A percentile compares a stretch with the other conserved stretches of the same genome.
These are phyloP conservation scores for Anhinga rufa DNA, from an alignment of 2,113 vertebrate genomes.

Conservation along the genomic window DNA sequence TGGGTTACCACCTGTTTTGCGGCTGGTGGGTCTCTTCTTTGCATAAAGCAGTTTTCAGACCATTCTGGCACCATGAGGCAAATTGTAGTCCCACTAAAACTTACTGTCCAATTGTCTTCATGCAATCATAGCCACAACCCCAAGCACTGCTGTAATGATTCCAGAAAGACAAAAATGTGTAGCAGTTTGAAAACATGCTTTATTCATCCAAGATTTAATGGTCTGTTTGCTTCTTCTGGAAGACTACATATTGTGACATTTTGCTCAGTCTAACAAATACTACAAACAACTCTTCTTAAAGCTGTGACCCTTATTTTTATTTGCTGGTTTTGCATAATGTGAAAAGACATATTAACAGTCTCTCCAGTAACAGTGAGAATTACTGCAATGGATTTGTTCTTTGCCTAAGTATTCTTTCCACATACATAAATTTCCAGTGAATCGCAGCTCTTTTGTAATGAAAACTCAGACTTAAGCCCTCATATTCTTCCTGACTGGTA, in stretches of 20 bases:
- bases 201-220: conserved; percentile 7
- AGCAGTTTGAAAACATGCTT: background rate
- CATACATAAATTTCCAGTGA: background rate
- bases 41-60: background rate
- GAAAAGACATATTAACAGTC: background rate
- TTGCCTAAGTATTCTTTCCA: background rate
- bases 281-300: conserved; percentile 14
- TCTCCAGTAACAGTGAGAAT: background rate
- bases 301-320: conserved; percentile 10
- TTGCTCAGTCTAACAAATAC: conserved; percentile 5
- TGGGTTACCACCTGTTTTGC: conserved; percentile 39
- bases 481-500: background rate
- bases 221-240: conserved; percentile 14
- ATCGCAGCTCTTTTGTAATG: background rate
- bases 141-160: background rate
- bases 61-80: background rate
- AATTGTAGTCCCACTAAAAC: background rate
- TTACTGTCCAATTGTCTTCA: background rate
- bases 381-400: background rate
- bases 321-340: conserved; percentile 2
- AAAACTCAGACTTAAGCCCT: background rate
- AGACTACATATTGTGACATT: conserved; percentile 32
- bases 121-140: background rate
- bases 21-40: background rate
- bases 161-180: background rate